A percentile compares a stretch with the other conserved stretches of the same genome.
Evolutionary conservation across 2,888 invertebrate genomes (phyloP).

Genomic region (Plebejus anna): DNA sequence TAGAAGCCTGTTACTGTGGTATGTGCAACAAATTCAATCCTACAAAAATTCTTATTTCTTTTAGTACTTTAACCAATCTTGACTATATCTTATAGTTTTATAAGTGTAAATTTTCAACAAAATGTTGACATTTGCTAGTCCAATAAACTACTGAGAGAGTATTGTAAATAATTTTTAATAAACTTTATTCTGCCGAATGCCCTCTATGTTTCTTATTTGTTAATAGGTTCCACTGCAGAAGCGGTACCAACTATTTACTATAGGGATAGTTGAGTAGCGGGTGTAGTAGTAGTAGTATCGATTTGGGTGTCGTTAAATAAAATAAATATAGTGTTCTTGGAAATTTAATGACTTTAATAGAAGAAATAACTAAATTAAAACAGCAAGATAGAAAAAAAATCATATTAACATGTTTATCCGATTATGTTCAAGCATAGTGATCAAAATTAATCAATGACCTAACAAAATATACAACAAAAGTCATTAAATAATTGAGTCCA

Average conservation of each 20-base stretch:
- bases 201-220: background rate
- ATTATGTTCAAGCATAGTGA: slow-evolving; percentile 73
- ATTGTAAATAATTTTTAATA: slow-evolving; percentile 4
- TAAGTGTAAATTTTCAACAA: slow-evolving; percentile 2
- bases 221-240: background rate
- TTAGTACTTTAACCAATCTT: background rate
- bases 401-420: slow-evolving; percentile 72
- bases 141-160: background rate
- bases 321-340: slow-evolving; percentile 56
- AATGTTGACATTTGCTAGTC: slow-evolving; percentile 5
- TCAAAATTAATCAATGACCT: slow-evolving; percentile 80
- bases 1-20: background rate
- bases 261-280: background rate
- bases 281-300: background rate
- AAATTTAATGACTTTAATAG: slow-evolving; percentile 81
- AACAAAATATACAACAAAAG: slow-evolving; percentile 81
- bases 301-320: slow-evolving; percentile 35
- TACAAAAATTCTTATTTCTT: background rate
- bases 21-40: background rate
- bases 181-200: background rate
- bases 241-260: background rate
- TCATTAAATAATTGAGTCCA: slow-evolving; percentile 79
- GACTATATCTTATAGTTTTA: background rate
- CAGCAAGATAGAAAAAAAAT: slow-evolving; percentile 77
- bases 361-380: slow-evolving; percentile 80